Percentiles rank a stretch among this genome's conserved stretches.
Evolutionary conservation across 1,140 invertebrate genomes (phyloP).

Genomic region (Reticulitermes speratus): DNA sequence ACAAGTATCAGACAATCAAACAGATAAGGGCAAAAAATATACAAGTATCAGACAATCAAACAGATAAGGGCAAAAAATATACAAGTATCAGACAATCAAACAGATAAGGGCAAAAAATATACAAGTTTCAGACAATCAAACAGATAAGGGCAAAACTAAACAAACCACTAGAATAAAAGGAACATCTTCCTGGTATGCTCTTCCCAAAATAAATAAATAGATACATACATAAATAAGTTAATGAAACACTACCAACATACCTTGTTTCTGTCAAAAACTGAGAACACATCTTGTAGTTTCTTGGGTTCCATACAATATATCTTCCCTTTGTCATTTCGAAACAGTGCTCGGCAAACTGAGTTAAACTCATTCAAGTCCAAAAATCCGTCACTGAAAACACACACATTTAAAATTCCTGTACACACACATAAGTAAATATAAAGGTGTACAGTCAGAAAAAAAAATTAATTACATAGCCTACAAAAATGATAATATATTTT

Average conservation of each 20-base stretch:
- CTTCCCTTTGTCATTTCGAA: constrained; percentile 81
- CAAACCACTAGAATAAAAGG: neutral
- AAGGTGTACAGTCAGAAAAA: too few species aligned
- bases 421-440: too few species aligned
- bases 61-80: too few species aligned
- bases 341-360: constrained; percentile 77
- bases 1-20: too few species aligned
- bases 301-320: constrained; percentile 76
- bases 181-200: too few species aligned
- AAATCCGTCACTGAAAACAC: constrained; percentile 67
- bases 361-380: constrained; percentile 76
- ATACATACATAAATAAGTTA: too few species aligned
- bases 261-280: constrained; percentile 73
- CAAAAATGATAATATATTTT: too few species aligned
- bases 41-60: too few species aligned
- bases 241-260: constrained; percentile 37
- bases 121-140: constrained; percentile 69
- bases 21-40: too few species aligned
- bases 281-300: constrained; percentile 72
- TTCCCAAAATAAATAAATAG: too few species aligned
- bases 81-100: constrained; percentile 75
- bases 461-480: too few species aligned
- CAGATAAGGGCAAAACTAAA: constrained; percentile 32
- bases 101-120: constrained; percentile 32
- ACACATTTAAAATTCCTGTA: constrained; percentile 23